Evolutionary conservation across 2,113 vertebrate genomes (phyloP).

Genomic region (Aythya baeri): DNA sequence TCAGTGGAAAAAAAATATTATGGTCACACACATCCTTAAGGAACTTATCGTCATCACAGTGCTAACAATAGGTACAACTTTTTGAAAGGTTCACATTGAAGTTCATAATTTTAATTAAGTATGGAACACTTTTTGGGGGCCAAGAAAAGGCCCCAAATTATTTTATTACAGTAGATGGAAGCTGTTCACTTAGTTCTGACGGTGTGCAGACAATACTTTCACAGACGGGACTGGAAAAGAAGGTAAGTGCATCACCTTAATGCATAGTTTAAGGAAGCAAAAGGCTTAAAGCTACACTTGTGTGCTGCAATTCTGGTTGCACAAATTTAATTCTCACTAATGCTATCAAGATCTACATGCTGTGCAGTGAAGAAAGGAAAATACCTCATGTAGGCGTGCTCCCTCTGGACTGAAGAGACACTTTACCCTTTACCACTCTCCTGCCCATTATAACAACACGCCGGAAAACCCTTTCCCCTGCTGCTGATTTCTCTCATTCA

Average conservation of each 20-base stretch:
- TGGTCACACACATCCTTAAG: not conserved
- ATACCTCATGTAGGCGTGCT: not conserved
- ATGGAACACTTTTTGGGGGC: not conserved
- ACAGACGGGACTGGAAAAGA: not conserved
- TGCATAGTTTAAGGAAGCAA: not conserved
- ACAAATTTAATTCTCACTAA: not conserved
- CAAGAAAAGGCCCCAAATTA: not conserved
- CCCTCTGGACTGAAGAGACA: not conserved
- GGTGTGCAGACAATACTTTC: not conserved
- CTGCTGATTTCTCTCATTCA: not conserved
- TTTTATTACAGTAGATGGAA: constrained; percentile 7
- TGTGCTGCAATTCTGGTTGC: not conserved
- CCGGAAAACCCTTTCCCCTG: not conserved
- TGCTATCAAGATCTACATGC: not conserved
- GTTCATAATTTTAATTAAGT: constrained; percentile 41
- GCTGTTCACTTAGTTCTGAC: not conserved
- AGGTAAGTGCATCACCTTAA: not conserved
- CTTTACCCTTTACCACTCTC: not conserved
- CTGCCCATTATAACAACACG: not conserved
- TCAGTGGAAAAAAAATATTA: not conserved
- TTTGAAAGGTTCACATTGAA: not conserved
- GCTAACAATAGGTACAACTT: not conserved
- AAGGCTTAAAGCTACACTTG: not conserved
- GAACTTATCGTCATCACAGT: not conserved
- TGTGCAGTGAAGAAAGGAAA: not conserved